These are phyloP conservation scores for Actinernus sp. DNA, from an alignment of 92 coral and sea anemone species.

Conservation along the genomic window DNA sequence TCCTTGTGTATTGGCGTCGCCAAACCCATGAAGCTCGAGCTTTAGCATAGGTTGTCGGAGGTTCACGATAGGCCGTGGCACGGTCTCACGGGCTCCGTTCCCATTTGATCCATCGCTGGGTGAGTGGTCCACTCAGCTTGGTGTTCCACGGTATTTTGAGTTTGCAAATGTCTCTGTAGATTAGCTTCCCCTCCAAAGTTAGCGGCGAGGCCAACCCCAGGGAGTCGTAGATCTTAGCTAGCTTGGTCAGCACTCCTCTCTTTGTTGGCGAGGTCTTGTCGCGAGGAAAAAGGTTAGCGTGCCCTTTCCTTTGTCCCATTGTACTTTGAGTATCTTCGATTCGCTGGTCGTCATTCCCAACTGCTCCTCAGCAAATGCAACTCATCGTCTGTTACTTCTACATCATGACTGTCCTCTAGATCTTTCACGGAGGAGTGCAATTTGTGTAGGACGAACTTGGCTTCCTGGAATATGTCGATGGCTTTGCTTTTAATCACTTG, in stretches of 20 bases:
- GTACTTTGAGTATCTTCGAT: conserved; percentile 16
- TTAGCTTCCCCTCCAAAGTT: conserved; percentile 17
- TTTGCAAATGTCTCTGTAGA: conserved; percentile 39
- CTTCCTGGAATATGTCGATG: conserved; percentile 30
- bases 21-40: conserved; percentile 10
- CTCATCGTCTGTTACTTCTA: not conserved
- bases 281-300: conserved; percentile 8
- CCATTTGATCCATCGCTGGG: conserved; percentile 12
- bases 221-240: too few relatives aligned
- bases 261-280: conserved; percentile 25
- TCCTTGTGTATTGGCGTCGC: conserved; percentile 9
- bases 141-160: conserved; percentile 40
- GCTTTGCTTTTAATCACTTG: conserved; percentile 10
- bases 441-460: conserved; percentile 39
- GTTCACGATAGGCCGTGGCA: conserved; percentile 9
- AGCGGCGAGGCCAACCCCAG: too few relatives aligned
- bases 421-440: conserved; percentile 37
- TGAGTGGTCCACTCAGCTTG: conserved; percentile 1
- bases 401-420: conserved; percentile 29
- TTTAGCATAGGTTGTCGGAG: not conserved
- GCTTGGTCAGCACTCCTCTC: conserved; percentile 12
- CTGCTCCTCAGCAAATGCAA: conserved; percentile 30
- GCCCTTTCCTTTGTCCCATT: conserved; percentile 34
- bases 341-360: conserved; percentile 17
- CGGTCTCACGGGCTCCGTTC: conserved; percentile 11